Evolutionary conservation across 1,140 invertebrate species (phyloP), one percentile per base, ranked within the genome.

Genomic region (Spodoptera litura): DNA sequence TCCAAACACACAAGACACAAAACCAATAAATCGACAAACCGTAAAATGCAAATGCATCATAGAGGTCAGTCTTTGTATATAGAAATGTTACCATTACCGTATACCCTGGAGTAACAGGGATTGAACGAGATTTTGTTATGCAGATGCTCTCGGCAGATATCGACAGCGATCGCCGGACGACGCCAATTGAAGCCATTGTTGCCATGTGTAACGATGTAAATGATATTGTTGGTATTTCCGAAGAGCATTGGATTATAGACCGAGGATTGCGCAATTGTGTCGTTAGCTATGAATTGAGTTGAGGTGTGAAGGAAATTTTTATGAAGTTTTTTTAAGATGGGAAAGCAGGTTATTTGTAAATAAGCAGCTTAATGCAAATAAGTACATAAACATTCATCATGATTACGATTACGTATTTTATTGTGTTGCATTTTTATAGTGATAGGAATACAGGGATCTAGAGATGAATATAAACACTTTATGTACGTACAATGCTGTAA

Each of bases 91-190:
- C 66, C 58, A 61, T 61, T 74, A 61, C 73, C 49, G 73, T 75
- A 64, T 75, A 13, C 59, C 49, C 58, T 20, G 15, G 12, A 53
- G 56, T 49, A 73, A 59, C 55, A 27, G 35, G 38, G 79, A 74
- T 74, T 61, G 56, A 59, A 70, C 44, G 49, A 31, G 44, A 84
- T 81, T 78, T 75, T 78, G 83, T 86, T 84, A 84, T 84, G 85
- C 73, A 84, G 83, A 86, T 86, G 73, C 76, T 64, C 79, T 73
- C 75, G 56, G 74, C 68, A 81, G 81, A 78, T 84, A 82, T 82
- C 79, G 74, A 74, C 62, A 35, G 73, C 76, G 78, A 82, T 83
- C 68, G 78, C 75, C 74, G 83, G 79, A 86, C 83, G 78, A 78
- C 70, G 70, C 59, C 82, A 81, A 81, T 84, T 82, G 77, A 27